phyloP scores from a whole-genome alignment of 2,888 invertebrate genomes.

The Apotomis capreana region DNA sequence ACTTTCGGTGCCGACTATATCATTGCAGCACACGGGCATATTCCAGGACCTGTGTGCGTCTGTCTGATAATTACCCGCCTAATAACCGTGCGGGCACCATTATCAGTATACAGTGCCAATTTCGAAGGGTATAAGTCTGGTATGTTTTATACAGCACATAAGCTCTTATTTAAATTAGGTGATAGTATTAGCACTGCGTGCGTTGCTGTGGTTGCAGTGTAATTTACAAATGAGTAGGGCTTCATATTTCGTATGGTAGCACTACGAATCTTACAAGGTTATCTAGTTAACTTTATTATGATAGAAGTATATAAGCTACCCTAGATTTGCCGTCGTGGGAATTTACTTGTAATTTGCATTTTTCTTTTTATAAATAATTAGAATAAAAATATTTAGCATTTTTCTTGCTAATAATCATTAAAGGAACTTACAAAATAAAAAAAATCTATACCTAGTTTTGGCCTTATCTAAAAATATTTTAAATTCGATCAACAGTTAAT shows the following conservation, averaged over 20 bases:
- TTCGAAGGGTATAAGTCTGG: not conserved
- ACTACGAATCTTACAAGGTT: not conserved
- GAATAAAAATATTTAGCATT: too few species aligned
- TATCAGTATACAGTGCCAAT: not conserved
- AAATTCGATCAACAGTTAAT: too few species aligned
- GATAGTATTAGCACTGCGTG: not conserved
- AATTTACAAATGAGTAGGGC: not conserved
- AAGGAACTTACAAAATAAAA: too few species aligned
- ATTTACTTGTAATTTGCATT: too few species aligned
- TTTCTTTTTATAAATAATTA: too few species aligned
- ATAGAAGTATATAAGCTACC: too few species aligned
- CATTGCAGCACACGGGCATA: slow-evolving; percentile 11
- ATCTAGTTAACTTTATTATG: not conserved
- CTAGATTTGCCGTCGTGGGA: too few species aligned
- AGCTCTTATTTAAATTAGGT: not conserved
- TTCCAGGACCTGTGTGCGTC: slow-evolving; percentile 6
- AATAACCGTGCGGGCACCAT: slow-evolving; percentile 4
- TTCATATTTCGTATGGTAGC: not conserved
- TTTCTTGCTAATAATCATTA: too few species aligned
- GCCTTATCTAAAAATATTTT: too few species aligned
- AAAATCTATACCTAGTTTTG: too few species aligned
- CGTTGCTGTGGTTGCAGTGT: not conserved
- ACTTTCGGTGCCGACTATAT: slow-evolving; percentile 11
- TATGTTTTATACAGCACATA: not conserved
- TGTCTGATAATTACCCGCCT: slow-evolving; percentile 14